These are phyloP conservation scores for Trogon surrucura DNA, from an alignment of 2,113 vertebrate species.

Conservation along the genomic window DNA sequence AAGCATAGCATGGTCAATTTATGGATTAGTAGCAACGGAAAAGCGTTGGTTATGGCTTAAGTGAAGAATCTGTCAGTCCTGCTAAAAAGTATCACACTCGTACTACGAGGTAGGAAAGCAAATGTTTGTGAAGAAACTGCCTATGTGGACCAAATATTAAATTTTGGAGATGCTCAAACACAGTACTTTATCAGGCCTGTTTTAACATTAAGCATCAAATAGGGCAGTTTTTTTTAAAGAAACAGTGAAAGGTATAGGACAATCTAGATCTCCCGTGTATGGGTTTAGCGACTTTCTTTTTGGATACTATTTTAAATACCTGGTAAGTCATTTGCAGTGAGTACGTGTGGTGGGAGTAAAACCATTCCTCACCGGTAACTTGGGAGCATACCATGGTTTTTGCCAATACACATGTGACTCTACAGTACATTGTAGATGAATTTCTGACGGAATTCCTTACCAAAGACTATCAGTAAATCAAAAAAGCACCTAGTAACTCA, in stretches of 20 bases:
- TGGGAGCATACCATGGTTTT: neutral
- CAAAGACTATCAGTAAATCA: neutral
- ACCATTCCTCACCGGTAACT: neutral
- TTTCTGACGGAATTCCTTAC: neutral
- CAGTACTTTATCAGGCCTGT: neutral
- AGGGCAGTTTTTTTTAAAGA: neutral
- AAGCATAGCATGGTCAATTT: neutral
- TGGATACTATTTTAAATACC: neutral
- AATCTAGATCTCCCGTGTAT: neutral
- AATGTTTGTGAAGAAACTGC: neutral
- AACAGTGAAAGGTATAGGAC: neutral
- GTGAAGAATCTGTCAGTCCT: neutral
- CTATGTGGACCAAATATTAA: neutral
- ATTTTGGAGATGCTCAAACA: neutral
- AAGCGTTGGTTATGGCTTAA: neutral
- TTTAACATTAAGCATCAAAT: neutral
- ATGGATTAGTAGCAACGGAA: constrained; percentile 2
- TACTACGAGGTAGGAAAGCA: neutral
- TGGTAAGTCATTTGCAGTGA: neutral
- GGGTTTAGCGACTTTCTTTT: neutral
- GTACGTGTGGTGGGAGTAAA: neutral
- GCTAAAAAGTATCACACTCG: neutral
- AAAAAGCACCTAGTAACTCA: constrained; percentile 25
- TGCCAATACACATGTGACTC: neutral
- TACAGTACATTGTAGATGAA: neutral